Conservation (phyloP, 2,888 invertebrate species). For the Allophyes oxyacanthae region DNA sequence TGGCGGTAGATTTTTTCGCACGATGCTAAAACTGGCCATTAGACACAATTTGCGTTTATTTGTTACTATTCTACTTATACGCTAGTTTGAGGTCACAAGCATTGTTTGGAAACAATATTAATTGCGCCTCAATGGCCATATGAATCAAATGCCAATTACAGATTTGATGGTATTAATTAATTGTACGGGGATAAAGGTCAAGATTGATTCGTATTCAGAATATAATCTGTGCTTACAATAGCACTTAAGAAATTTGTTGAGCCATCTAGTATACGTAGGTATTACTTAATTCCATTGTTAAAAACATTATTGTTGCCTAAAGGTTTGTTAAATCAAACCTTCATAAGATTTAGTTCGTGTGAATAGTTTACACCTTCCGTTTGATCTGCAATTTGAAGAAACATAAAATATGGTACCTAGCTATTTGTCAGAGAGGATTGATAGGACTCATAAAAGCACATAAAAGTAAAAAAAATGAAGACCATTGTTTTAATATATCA, state of each 20-base stretch:
- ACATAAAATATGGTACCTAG: constrained; percentile 29
- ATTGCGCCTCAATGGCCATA: constrained; percentile 60
- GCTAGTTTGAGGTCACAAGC: constrained; percentile 60
- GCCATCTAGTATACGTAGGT: constrained; percentile 18
- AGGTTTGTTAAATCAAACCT: constrained; percentile 16
- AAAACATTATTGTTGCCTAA: constrained; percentile 25
- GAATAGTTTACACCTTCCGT: constrained; percentile 11
- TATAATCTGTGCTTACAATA: constrained; percentile 18
- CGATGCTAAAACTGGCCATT: constrained; percentile 74
- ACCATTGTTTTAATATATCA: too few species aligned
- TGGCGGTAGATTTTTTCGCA: constrained; percentile 77
- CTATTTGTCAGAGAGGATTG: constrained; percentile 20
- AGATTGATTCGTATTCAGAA: constrained; percentile 29
- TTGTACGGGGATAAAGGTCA: constrained; percentile 40
- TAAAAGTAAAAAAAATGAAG: constrained; percentile 24
- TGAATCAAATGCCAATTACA: constrained; percentile 57
- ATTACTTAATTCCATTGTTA: constrained; percentile 48
- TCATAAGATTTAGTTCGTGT: constrained; percentile 23
- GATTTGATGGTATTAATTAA: constrained; percentile 50
- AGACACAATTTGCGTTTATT: constrained; percentile 74
- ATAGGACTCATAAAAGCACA: too few species aligned
- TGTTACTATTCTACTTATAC: constrained; percentile 65
- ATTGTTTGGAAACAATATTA: constrained; percentile 66
- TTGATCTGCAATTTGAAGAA: constrained; percentile 3
- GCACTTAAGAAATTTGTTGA: constrained; percentile 25